phyloP scores from a whole-genome alignment of 2,113 vertebrate genomes.

The Cheirogaleus medius region DNA sequence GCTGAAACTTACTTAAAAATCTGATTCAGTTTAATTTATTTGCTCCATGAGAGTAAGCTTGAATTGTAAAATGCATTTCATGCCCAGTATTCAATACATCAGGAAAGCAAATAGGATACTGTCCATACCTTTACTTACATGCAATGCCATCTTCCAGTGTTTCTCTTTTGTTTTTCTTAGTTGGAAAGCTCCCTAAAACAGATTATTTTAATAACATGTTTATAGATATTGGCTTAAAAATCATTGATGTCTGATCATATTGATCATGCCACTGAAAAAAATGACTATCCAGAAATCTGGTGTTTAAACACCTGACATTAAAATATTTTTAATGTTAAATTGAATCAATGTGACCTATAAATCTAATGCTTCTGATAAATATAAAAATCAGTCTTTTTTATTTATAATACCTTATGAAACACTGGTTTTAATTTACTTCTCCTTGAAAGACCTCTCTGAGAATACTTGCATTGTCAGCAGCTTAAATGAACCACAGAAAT shows the following conservation, averaged over 20 bases:
- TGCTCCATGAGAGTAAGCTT: background rate
- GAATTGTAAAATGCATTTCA: background rate
- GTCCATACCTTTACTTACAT: background rate
- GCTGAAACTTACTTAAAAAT: background rate
- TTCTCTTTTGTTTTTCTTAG: background rate
- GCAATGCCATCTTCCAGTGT: background rate
- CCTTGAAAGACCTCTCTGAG: slow-evolving; percentile 41
- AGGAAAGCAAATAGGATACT: background rate
- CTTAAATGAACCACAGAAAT: slow-evolving; percentile 68
- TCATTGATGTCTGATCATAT: background rate
- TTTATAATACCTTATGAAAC: slow-evolving; percentile 32
- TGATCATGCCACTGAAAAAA: background rate
- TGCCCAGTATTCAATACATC: background rate
- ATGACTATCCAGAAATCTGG: background rate
- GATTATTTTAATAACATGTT: background rate
- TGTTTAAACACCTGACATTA: slow-evolving; percentile 48
- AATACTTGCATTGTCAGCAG: slow-evolving; percentile 64
- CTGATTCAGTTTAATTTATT: background rate
- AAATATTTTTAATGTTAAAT: slow-evolving; percentile 54
- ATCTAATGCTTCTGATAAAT: slow-evolving; percentile 12
- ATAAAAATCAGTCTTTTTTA: slow-evolving; percentile 7
- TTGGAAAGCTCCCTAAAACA: background rate
- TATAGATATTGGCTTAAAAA: background rate
- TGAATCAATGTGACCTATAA: slow-evolving; percentile 34
- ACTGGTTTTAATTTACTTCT: slow-evolving; percentile 67